These are phyloP conservation scores for Catocala nupta DNA, from an alignment of 2,888 invertebrate genomes.

Conservation along the genomic window DNA sequence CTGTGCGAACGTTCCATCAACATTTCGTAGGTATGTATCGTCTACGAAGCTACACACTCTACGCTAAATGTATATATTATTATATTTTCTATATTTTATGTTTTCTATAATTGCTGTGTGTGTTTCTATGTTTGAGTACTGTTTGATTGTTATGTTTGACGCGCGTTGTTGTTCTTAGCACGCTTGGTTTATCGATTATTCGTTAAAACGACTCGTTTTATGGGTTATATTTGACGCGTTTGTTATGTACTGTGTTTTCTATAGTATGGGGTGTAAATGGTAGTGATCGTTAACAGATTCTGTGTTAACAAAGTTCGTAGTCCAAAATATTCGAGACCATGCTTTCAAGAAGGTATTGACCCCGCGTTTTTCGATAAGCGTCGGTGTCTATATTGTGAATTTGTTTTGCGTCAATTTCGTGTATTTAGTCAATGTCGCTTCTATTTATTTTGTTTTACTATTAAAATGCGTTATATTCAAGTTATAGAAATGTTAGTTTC, in stretches of 20 bases:
- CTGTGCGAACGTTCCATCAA: constrained; percentile 33
- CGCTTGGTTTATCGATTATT: constrained; percentile 51
- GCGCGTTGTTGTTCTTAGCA: constrained; percentile 17
- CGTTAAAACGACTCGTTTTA: constrained; percentile 33
- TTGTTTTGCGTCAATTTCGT: not conserved
- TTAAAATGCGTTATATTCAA: too few species aligned
- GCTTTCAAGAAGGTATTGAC: constrained; percentile 33
- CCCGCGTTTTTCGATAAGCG: constrained; percentile 28
- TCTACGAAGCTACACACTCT: constrained; percentile 35
- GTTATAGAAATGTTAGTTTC: too few species aligned
- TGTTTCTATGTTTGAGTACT: constrained; percentile 6
- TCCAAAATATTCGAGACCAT: constrained; percentile 3
- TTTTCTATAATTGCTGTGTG: constrained; percentile 5
- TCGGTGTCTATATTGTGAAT: not conserved
- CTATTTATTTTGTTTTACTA: too few species aligned
- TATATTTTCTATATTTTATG: constrained; percentile 16
- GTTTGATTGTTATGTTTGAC: constrained; percentile 19
- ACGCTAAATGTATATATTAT: constrained; percentile 26
- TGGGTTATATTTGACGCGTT: constrained; percentile 31
- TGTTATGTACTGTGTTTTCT: constrained; percentile 10
- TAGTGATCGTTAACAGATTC: not conserved
- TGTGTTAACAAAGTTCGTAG: not conserved
- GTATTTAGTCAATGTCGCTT: too few species aligned
- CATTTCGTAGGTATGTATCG: constrained; percentile 40
- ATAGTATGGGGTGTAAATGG: not conserved